Evolutionary conservation across 2,113 vertebrate genomes (phyloP), one percentile per base, ranked within the genome.

Genomic region (Oreochromis aureus): DNA sequence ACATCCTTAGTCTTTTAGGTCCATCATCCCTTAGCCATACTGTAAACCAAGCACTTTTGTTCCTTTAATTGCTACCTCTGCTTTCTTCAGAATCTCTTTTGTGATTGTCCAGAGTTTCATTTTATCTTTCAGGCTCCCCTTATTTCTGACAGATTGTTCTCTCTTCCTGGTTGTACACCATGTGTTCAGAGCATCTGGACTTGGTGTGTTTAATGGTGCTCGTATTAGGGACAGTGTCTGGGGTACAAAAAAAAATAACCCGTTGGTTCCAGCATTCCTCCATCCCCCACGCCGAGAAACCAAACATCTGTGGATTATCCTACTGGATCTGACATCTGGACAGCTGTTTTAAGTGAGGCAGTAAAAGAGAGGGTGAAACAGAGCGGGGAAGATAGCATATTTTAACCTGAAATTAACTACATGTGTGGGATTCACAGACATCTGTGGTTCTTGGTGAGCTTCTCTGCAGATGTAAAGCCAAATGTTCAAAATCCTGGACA

Each of bases 21-120:
- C 91, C 87, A 88, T 89, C 81, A 86, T 87, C 69, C 86, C 53
- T 86, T 79, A 66, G 82, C 89, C 86, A 81, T 30, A n/a, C 19
- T 92, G 87, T 94, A 93, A 95, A 95, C 89, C 90, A 88, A 88
- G 54, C 73, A 59, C 88, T 58, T 85, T 88, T 82, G 91, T 66
- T 55, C 56, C 86, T 84, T 92, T 91, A 92, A 94, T 93, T 91
- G 84, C 87, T 18, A 41, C 55, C 19, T 61, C 12, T 71, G 22
- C 12, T 86, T 90, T 89, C 44, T 83, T 87, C 19, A 19, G 53
- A 86, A 87, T 80, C 46, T 88, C 39, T 58, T 81, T 10, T 81
- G 58, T 82, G 9, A 3, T 85, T 24, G 11, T 54, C 24, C 81
- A 51, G 24, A 15, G 55, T 61, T 88, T 92, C 59, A 69, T 87